Evolutionary conservation across 2,888 invertebrate species (phyloP).

Genomic region (Ernsta delagoae): DNA sequence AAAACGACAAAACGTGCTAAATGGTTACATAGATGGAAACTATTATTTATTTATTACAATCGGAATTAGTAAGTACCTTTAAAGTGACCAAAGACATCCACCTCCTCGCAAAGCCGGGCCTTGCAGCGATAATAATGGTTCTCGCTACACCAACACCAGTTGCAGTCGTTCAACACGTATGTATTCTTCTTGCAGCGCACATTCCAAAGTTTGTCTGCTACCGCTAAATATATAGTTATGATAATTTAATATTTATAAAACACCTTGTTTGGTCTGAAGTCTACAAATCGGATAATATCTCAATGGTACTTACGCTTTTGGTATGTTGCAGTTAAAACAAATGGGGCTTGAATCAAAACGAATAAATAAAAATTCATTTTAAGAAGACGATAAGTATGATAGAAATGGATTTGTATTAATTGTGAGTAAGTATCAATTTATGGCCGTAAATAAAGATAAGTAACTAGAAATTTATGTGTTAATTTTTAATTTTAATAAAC

Average conservation of each 20-base stretch:
- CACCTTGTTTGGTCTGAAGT: too few relatives aligned
- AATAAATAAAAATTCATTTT: background rate
- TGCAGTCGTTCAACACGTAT: slow-evolving; percentile 68
- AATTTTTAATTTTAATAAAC: too few relatives aligned
- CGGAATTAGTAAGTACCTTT: slow-evolving; percentile 54
- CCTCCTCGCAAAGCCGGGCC: slow-evolving; percentile 56
- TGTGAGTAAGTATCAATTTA: too few relatives aligned
- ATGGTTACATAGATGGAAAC: too few relatives aligned
- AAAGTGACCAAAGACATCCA: slow-evolving; percentile 77
- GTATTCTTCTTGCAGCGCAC: slow-evolving; percentile 51
- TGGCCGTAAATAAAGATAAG: too few relatives aligned
- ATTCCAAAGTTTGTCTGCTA: slow-evolving; percentile 52
- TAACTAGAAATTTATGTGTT: too few relatives aligned
- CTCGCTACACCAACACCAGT: slow-evolving; percentile 64
- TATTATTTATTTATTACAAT: too few relatives aligned
- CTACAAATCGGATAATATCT: too few relatives aligned
- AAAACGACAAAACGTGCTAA: too few relatives aligned
- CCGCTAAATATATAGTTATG: slow-evolving; percentile 47
- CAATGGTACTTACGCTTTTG: background rate
- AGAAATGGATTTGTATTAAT: too few relatives aligned
- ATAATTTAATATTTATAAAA: background rate
- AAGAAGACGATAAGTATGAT: background rate
- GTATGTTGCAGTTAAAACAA: background rate
- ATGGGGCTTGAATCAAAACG: background rate
- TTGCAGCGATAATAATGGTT: slow-evolving; percentile 54